These are phyloP conservation scores for Teleopsis dalmanni DNA, from an alignment of 1,140 invertebrate genomes.

Conservation along the genomic window DNA sequence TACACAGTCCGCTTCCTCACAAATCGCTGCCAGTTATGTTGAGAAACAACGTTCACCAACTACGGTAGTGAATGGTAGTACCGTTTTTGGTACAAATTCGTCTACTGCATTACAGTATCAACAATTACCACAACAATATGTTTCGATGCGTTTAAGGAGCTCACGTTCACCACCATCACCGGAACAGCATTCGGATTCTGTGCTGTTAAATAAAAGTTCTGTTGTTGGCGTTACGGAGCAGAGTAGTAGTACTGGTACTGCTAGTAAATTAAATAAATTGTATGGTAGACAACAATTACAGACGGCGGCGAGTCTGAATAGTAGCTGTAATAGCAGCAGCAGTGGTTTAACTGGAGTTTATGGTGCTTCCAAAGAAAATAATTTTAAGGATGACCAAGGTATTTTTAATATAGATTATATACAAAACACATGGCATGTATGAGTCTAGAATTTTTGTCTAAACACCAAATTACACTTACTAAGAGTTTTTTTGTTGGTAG, in stretches of 20 bases:
- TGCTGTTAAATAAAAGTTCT: background rate
- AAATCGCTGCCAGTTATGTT: slow-evolving; percentile 18
- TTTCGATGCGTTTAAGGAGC: slow-evolving; percentile 10
- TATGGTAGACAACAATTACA: slow-evolving; percentile 29
- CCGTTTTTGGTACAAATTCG: background rate
- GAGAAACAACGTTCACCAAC: slow-evolving; percentile 11
- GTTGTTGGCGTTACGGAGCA: background rate
- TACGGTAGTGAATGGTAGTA: slow-evolving; percentile 16
- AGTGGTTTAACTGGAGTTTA: background rate
- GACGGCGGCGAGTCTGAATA: slow-evolving; percentile 8
- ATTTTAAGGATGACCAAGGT: slow-evolving; percentile 13
- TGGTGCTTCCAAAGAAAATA: slow-evolving; percentile 11
- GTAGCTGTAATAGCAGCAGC: background rate
- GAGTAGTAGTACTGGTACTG: slow-evolving; percentile 12
- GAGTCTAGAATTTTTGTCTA: too few relatives aligned
- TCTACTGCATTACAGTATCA: slow-evolving; percentile 33
- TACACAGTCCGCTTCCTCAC: slow-evolving; percentile 37
- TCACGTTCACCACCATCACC: slow-evolving; percentile 15
- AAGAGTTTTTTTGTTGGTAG: background rate
- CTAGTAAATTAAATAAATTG: slow-evolving; percentile 34
- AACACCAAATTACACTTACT: too few relatives aligned
- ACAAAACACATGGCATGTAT: too few relatives aligned
- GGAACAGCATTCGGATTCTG: slow-evolving; percentile 4
- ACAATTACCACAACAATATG: slow-evolving; percentile 22
- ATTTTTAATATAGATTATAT: too few relatives aligned